Evolutionary conservation across 2,888 invertebrate species (phyloP), one percentile per base, ranked within the genome.

Genomic region (Shargacucullia verbasci): DNA sequence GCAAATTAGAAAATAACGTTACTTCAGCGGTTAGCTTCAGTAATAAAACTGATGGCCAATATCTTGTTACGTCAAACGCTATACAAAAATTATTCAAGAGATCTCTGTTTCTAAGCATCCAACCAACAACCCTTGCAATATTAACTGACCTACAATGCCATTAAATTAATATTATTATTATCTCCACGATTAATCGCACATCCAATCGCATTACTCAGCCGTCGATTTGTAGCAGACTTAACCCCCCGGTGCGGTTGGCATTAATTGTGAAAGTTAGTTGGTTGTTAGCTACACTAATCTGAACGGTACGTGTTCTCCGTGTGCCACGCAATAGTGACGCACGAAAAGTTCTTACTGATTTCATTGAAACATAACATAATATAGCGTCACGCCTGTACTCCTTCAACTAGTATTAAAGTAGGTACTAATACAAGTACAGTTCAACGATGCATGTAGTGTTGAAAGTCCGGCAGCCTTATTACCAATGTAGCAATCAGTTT

Each of bases 191-290:
- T 44, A 60, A 52, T 58, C 44, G 56, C 47, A 43, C 44, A 27
- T 52, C 47, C 11, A 52, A 58, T 70, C 59, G 50, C 61, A 60
- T 38, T 49, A 41, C 20, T 59, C 44, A 56, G 59, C 60, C 60
- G 65, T 55, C 56, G 20, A 62, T 60, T 58, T 62, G 59, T 47
- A 46, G 46, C 40, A 35, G 41, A 55, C 55, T 48, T 10, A 72
- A 63, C 67, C 57, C 78, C 74, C 50, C 27, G 43, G 14, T 67
- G 66, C 59, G 65, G 73, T 78, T 74, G 73, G 79, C 79, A 87
- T 86, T 87, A 87, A 88, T 88, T 85, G 88, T 84, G 76, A 82
- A 88, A 87, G 85, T 87, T 88, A 77, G 77, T 71, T 70, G 78
- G 74, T 78, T 78, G 81, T 81, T 82, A 78, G 79, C 77, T 74